phyloP scores from a whole-genome alignment of 2,888 invertebrate species.

The Apamea anceps region DNA sequence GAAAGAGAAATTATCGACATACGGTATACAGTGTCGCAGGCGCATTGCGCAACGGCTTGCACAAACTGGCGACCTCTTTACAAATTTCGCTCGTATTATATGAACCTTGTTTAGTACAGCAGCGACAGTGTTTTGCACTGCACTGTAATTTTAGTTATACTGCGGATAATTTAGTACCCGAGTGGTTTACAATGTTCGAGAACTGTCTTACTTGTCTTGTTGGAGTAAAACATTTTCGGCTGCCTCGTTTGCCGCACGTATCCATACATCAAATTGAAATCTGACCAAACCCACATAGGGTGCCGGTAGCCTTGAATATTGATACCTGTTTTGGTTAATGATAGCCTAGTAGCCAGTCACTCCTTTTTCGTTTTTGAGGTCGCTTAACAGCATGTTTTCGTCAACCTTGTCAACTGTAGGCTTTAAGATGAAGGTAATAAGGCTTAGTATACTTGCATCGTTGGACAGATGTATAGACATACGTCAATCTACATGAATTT shows the following conservation, averaged over 20 bases:
- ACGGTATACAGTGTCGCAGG: slow-evolving; percentile 67
- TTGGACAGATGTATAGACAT: slow-evolving; percentile 28
- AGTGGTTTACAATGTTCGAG: slow-evolving; percentile 26
- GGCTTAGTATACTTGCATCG: slow-evolving; percentile 26
- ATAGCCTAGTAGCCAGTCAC: slow-evolving; percentile 61
- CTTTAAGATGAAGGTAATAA: slow-evolving; percentile 40
- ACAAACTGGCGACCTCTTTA: slow-evolving; percentile 68
- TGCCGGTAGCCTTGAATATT: slow-evolving; percentile 62
- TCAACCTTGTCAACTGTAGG: slow-evolving; percentile 37
- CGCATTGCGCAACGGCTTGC: slow-evolving; percentile 71
- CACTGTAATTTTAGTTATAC: slow-evolving; percentile 34
- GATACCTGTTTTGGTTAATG: slow-evolving; percentile 67
- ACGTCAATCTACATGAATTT: slow-evolving; percentile 44
- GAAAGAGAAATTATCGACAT: slow-evolving; percentile 71
- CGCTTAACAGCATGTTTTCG: slow-evolving; percentile 42
- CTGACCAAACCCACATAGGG: slow-evolving; percentile 41
- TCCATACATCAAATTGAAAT: slow-evolving; percentile 50
- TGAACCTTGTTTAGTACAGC: slow-evolving; percentile 36
- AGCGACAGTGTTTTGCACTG: slow-evolving; percentile 32
- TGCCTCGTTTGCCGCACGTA: slow-evolving; percentile 6
- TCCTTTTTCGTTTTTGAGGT: slow-evolving; percentile 69
- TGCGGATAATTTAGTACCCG: slow-evolving; percentile 34
- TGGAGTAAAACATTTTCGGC: slow-evolving; percentile 13
- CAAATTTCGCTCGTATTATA: slow-evolving; percentile 60
- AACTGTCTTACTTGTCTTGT: slow-evolving; percentile 13